Percentiles rank a stretch among this genome's conserved stretches.
phyloP scores from a whole-genome alignment of 2,888 invertebrate genomes.

The Sinhomidia bicolor region DNA sequence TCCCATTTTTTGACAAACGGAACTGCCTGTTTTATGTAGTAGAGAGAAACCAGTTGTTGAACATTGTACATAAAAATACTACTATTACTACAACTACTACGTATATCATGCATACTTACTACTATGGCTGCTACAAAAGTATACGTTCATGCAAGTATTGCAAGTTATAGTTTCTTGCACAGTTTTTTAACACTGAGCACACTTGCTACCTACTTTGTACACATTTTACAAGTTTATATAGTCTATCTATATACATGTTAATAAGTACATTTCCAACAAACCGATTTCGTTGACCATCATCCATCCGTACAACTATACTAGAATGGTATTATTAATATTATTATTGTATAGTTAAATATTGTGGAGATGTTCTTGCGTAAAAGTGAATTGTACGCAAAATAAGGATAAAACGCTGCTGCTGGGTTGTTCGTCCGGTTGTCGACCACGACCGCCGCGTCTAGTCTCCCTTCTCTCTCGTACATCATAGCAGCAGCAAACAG shows the following conservation, averaged over 20 bases:
- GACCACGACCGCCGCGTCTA: conserved; percentile 56
- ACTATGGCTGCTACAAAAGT: too few species aligned
- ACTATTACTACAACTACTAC: too few species aligned
- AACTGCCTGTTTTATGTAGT: conserved; percentile 44
- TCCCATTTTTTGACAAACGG: conserved; percentile 32
- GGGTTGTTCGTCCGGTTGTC: conserved; percentile 50
- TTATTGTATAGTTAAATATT: too few species aligned
- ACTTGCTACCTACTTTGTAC: too few species aligned
- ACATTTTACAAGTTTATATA: background rate
- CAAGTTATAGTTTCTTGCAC: too few species aligned
- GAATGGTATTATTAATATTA: too few species aligned
- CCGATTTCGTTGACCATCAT: conserved; percentile 21
- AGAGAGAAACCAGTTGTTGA: conserved; percentile 35
- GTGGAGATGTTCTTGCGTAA: conserved; percentile 39
- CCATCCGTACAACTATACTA: background rate
- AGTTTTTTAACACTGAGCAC: too few species aligned
- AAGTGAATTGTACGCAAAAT: conserved; percentile 60
- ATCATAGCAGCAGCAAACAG: too few species aligned
- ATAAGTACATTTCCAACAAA: conserved; percentile 27
- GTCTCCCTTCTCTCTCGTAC: conserved; percentile 46
- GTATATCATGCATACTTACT: background rate
- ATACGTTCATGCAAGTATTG: too few species aligned
- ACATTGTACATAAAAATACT: background rate
- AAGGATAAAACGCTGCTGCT: conserved; percentile 54
- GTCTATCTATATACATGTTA: background rate